These are phyloP conservation scores for Pomatorhinus ruficollis DNA, from an alignment of 2,113 vertebrate genomes.

Conservation along the genomic window DNA sequence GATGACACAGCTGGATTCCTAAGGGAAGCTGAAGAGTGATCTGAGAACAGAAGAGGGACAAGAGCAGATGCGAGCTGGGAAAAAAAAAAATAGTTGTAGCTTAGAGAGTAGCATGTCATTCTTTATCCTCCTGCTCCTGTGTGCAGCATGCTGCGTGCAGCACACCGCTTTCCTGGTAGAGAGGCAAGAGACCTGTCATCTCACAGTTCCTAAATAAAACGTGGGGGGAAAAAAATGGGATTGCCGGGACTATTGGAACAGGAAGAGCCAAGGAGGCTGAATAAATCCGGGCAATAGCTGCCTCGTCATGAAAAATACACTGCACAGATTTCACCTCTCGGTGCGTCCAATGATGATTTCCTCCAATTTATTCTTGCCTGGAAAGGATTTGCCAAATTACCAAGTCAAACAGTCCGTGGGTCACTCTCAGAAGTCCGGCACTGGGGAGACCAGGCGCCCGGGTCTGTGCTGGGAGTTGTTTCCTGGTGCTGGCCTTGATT, in stretches of 20 bases:
- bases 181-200: constrained; percentile 25
- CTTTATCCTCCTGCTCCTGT: constrained; percentile 11
- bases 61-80: constrained; percentile 66
- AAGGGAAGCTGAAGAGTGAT: constrained; percentile 85
- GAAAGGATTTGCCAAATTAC: constrained; percentile 40
- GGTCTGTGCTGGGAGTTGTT: neutral
- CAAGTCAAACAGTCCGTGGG: neutral
- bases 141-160: constrained; percentile 23
- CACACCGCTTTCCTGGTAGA: neutral
- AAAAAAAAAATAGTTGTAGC: constrained; percentile 56
- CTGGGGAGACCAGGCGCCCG: neutral
- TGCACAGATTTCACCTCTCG: neutral
- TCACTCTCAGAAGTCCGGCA: neutral
- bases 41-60: constrained; percentile 75
- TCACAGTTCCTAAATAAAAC: constrained; percentile 42
- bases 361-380: neutral
- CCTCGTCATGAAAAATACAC: constrained; percentile 31
- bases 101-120: constrained; percentile 63
- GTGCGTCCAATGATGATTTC: neutral
- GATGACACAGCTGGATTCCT: constrained; percentile 95
- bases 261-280: constrained; percentile 21
- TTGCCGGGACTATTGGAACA: constrained; percentile 1
- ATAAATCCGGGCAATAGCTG: constrained; percentile 31
- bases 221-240: neutral
- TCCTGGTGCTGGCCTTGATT: constrained; percentile 31